These are phyloP conservation scores for Elysia chlorotica DNA, from an alignment of 1,140 invertebrate species.

Conservation along the genomic window DNA sequence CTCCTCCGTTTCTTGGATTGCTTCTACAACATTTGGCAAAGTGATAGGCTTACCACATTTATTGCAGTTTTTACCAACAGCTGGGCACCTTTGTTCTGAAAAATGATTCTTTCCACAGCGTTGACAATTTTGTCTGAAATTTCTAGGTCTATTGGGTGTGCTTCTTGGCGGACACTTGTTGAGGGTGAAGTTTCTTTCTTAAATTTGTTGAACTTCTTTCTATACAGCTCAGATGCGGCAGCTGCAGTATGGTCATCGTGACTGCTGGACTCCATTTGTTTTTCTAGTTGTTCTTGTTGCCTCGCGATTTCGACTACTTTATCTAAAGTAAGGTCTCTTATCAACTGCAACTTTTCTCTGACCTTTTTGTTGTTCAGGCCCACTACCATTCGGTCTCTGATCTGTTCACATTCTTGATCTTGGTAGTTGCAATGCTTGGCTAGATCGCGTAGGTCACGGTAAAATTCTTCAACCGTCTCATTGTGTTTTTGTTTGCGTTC, in stretches of 20 bases:
- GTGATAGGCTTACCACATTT: slow-evolving; percentile 2
- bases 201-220: not conserved
- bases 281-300: not conserved
- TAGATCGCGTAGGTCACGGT: not conserved
- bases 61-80: slow-evolving; percentile 1
- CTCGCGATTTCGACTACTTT: not conserved
- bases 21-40: slow-evolving; percentile 9
- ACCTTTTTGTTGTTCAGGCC: slow-evolving; percentile 4
- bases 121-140: no score
- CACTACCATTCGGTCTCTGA: slow-evolving; percentile 14
- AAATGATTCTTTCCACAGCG: not conserved
- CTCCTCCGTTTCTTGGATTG: not conserved
- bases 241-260: not conserved
- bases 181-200: not conserved
- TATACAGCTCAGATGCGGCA: not conserved
- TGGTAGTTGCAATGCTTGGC: not conserved
- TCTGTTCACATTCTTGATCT: slow-evolving; percentile 11
- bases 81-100: not conserved
- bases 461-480: slow-evolving; percentile 3
- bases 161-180: no score
- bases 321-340: not conserved
- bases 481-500: not conserved
- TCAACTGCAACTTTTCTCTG: slow-evolving; percentile 7
- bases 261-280: not conserved
- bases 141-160: not conserved